These are phyloP conservation scores for Myrmophylax atrothorax DNA, from an alignment of 2,113 vertebrate species.

Conservation along the genomic window DNA sequence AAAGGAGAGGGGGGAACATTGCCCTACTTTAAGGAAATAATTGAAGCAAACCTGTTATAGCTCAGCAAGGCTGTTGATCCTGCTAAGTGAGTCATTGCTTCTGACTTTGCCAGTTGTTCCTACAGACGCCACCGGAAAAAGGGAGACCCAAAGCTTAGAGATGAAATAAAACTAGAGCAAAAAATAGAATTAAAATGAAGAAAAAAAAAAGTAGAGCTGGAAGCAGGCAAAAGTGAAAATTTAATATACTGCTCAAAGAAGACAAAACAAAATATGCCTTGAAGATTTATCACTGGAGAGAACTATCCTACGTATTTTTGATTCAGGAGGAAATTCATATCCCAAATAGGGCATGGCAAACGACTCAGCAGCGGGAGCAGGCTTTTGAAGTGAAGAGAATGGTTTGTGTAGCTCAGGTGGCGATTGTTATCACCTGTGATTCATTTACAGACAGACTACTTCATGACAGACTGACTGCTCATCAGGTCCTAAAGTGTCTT, in stretches of 20 bases:
- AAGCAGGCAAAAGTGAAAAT: neutral
- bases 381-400: neutral
- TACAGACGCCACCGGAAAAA: slow-evolving; percentile 21
- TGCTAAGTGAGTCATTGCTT: slow-evolving; percentile 48
- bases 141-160: neutral
- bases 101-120: slow-evolving; percentile 50
- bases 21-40: slow-evolving; percentile 49
- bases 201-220: neutral
- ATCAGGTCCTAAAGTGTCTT: neutral
- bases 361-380: neutral
- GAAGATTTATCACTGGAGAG: neutral
- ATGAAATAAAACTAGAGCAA: slow-evolving; percentile 6
- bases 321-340: neutral
- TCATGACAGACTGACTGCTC: neutral
- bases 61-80: slow-evolving; percentile 43
- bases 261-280: neutral
- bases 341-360: neutral
- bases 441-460: neutral
- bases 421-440: neutral
- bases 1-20: neutral
- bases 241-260: neutral
- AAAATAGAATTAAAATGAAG: neutral
- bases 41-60: slow-evolving; percentile 46
- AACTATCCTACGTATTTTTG: neutral
- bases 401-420: neutral